Percentiles rank a stretch among this genome's conserved stretches.
phyloP scores from a whole-genome alignment of 2,888 invertebrate species.

The Tortricodes alternella region DNA sequence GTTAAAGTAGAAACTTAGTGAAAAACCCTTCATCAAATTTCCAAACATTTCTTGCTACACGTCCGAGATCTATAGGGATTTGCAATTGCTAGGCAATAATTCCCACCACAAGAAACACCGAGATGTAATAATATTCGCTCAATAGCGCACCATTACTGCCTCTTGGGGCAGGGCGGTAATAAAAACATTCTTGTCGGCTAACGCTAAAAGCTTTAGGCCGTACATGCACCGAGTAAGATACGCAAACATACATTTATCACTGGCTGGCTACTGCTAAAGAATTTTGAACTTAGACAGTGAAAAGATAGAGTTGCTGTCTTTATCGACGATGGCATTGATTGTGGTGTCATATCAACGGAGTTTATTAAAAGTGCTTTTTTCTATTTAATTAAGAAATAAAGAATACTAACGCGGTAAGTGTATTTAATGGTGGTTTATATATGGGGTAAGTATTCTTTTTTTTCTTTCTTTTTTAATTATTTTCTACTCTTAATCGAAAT shows the following conservation, averaged over 20 bases:
- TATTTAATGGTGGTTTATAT: not conserved
- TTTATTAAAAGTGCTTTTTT: conserved; percentile 9
- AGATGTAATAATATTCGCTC: not conserved
- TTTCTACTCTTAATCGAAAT: too few relatives aligned
- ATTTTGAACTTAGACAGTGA: not conserved
- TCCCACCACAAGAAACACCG: not conserved
- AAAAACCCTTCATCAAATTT: not conserved
- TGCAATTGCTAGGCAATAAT: not conserved
- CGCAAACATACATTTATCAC: not conserved
- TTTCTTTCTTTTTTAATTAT: too few relatives aligned
- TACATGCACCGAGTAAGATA: not conserved
- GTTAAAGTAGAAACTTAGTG: too few relatives aligned
- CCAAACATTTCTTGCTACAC: not conserved
- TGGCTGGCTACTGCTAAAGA: not conserved
- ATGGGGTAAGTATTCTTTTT: not conserved
- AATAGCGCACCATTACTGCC: not conserved
- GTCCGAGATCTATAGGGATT: not conserved
- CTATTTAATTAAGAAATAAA: conserved; percentile 8
- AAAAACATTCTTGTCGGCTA: conserved; percentile 5
- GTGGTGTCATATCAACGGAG: conserved; percentile 2
- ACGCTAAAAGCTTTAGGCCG: conserved; percentile 26
- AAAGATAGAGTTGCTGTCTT: not conserved
- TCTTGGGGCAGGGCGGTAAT: not conserved
- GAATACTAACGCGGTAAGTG: not conserved
- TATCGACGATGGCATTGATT: not conserved